Evolutionary conservation across 35 echinoderm and acorn worm genomes (phyloP), one percentile per base, ranked within the genome.

Genomic region (Strongylocentrotus purpuratus): DNA sequence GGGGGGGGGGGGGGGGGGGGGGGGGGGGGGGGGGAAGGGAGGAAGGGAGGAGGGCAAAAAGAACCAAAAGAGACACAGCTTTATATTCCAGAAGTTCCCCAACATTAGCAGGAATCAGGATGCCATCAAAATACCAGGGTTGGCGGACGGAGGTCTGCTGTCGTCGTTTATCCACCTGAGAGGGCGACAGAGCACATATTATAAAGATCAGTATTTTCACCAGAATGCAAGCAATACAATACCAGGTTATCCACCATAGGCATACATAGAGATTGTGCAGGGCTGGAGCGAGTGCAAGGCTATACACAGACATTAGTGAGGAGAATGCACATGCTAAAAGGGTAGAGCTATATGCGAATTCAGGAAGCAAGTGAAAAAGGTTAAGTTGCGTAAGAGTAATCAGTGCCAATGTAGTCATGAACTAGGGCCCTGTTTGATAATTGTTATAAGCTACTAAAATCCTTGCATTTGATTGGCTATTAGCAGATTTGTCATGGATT

Each of bases 111-210:
- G 22, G 4, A n/a, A n/a, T 78, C 65, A 78, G 65, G 65, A 78
- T 28, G 65, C 65, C 65, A 78, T 78, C 65, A 78, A n/a, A n/a
- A 78, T 22, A 1, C 28, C 22, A 5, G 65, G 65, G 65, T 78
- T n/a, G 65, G 22, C 22, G 25, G 65, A 78, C 65, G 65, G 65
- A 78, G 65, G 65, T 78, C 65, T 78, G 65, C 65, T 78, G 65
- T 78, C 65, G 65, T 78, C 65, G 25, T 78, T 78, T 78, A 78
- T 78, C 65, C 65, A 78, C 65, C 65, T 78, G 25, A n/a, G 65
- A 78, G 65, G 65, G 65, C 65, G 20, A 78, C 65, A 78, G 65
- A 78, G 65, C 65, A 78, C 65, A 78, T 6, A 78, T 22, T 78
- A 78, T 5, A n/a, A n/a, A n/a, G n/a, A n/a, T 78, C 65, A 78